Percentiles rank a stretch among this genome's conserved stretches.
Conservation (phyloP, 2,888 invertebrate genomes). For the Caenorhabditis japonica region DNA sequence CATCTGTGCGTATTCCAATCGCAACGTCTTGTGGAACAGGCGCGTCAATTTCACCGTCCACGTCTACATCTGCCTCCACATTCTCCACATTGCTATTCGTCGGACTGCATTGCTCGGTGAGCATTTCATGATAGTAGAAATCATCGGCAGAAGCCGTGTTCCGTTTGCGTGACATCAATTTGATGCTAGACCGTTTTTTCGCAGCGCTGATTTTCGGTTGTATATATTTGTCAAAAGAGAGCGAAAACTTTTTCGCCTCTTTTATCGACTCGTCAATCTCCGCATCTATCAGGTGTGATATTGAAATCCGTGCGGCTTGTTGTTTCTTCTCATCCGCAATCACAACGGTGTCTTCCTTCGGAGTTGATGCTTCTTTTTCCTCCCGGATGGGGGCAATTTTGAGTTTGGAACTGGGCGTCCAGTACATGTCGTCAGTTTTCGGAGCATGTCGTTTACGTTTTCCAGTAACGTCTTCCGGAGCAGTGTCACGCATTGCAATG, state of each 20-base stretch:
- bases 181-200: slow-evolving; percentile 2
- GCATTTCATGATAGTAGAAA: slow-evolving; percentile 35
- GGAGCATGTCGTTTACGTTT: slow-evolving; percentile 24
- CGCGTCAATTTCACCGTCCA: not conserved
- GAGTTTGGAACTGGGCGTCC: slow-evolving; percentile 2
- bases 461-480: slow-evolving; percentile 12
- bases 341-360: not conserved
- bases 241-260: slow-evolving; percentile 15
- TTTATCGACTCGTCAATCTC: slow-evolving; percentile 36
- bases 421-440: slow-evolving; percentile 22
- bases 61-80: slow-evolving; percentile 8
- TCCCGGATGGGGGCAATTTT: not conserved
- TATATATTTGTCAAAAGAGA: slow-evolving; percentile 20
- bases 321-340: slow-evolving; percentile 9
- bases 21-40: not conserved
- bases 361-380: slow-evolving; percentile 7
- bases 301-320: slow-evolving; percentile 22
- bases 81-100: slow-evolving; percentile 29
- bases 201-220: slow-evolving; percentile 15
- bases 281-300: slow-evolving; percentile 25
- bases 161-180: slow-evolving; percentile 18
- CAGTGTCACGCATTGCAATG: slow-evolving; percentile 16
- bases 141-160: slow-evolving; percentile 22
- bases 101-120: slow-evolving; percentile 21
- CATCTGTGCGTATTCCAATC: slow-evolving; percentile 14